Base-by-base conservation (phyloP, 2,888 invertebrate species). In the Nasonia oneida region DNA sequence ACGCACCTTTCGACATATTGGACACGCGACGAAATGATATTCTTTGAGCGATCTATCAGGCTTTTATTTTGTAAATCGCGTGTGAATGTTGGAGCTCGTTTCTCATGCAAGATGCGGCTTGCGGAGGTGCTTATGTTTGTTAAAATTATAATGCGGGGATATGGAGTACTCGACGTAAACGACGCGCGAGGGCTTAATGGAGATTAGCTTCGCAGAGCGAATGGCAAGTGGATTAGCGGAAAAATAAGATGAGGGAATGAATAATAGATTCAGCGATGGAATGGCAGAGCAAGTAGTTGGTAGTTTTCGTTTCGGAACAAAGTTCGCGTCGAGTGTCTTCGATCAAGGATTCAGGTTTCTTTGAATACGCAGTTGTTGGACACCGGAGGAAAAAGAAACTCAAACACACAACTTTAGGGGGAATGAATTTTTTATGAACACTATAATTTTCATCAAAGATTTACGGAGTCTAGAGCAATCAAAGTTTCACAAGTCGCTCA, bases 1-100 rank as follows among this genome's bases (percentile, higher is more conserved):
- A 64, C 47, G 53, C 39, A 29, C 39, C 33, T n/a, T 39, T 73
- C 73, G 57, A 61, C 57, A 29, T 67, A 67, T 67, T n/a, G 33
- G 23, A 29, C 67, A 1, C 10, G 29, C 57, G 18, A n/a, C 18
- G n/a, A 64, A 64, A 29, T 64, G 29, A 33, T 67, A 23, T 12
- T 67, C n/a, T 61, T 23, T 18, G 23, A n/a, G 14, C 33, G 67
- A 67, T 67, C 67, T 67, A 67, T 33, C 67, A n/a, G 5, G 12
- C 3, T 5, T 67, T 67, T 67, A 33, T 67, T 29, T 29, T 5
- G 29, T 29, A 33, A 14, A 67, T 61, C 57, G 57, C 23, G n/a
- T n/a, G n/a, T 57, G 23, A 8, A 23, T 8, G 6, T n/a, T 6
- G 23, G 23, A 2, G 2, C 8, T 67, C 64, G 29, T 67, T 67